Percentiles rank a stretch among this genome's conserved stretches.
Evolutionary conservation across 2,888 invertebrate species (phyloP).

Genomic region (Amphiduros pacificus): DNA sequence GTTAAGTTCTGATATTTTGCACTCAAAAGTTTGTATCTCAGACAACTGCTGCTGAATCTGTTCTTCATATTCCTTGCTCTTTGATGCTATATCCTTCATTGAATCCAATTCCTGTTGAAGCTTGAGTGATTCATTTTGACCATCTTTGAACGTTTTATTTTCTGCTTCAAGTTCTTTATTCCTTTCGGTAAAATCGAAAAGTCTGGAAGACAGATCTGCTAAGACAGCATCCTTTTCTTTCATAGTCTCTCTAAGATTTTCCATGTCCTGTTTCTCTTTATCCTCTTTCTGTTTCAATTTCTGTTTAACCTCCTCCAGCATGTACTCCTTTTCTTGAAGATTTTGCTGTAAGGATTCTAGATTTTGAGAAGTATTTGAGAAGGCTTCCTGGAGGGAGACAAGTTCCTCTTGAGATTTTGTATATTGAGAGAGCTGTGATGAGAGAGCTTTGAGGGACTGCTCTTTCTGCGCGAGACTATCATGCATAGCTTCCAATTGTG

Average conservation of each 20-base stretch:
- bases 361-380: not conserved
- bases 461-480: too few relatives aligned
- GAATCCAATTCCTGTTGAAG: too few relatives aligned
- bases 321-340: not conserved
- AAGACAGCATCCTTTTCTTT: not conserved
- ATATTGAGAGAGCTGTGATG: not conserved
- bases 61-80: too few relatives aligned
- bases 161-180: not conserved
- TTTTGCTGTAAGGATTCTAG: not conserved
- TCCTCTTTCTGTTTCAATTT: not conserved
- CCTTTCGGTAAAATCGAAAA: not conserved
- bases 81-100: too few relatives aligned
- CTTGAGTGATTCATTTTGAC: too few relatives aligned
- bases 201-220: not conserved
- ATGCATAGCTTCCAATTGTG: too few relatives aligned
- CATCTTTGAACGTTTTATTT: slow-evolving; percentile 10
- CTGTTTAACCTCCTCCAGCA: not conserved
- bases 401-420: not conserved
- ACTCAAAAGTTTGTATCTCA: too few relatives aligned
- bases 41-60: too few relatives aligned
- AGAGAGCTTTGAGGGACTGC: too few relatives aligned
- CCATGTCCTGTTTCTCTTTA: not conserved
- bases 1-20: too few relatives aligned
- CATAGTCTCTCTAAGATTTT: not conserved
- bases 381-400: not conserved